Percentiles rank a stretch among this genome's conserved stretches.
Evolutionary conservation across 2,797 vertebrate genomes (phyloP).

Genomic region (Trematomus bernacchii): DNA sequence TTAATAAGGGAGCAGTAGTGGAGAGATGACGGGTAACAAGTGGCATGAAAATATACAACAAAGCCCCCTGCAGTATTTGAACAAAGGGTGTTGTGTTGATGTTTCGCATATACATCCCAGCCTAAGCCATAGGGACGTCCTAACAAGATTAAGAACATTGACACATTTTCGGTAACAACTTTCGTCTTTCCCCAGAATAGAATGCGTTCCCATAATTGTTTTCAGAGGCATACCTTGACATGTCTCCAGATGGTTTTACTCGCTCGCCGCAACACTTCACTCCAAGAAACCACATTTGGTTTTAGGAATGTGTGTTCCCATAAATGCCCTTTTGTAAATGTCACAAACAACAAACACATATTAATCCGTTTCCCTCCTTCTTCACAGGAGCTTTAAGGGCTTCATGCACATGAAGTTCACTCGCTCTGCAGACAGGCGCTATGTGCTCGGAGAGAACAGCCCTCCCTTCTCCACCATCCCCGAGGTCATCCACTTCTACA

Average conservation of each 20-base stretch:
- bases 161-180: background rate
- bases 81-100: too few relatives aligned
- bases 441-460: conserved; percentile 90
- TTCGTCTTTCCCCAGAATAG: background rate
- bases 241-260: background rate
- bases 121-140: too few relatives aligned
- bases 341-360: background rate
- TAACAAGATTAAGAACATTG: background rate
- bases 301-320: background rate
- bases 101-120: too few relatives aligned
- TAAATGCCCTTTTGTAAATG: background rate
- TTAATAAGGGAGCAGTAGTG: too few relatives aligned
- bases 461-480: conserved; percentile 89
- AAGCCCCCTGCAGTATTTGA: too few relatives aligned
- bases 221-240: background rate
- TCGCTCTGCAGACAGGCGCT: conserved; percentile 81
- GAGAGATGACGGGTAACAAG: too few relatives aligned
- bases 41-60: too few relatives aligned
- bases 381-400: conserved; percentile 90
- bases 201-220: background rate
- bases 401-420: conserved; percentile 94
- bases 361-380: background rate
- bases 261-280: too few relatives aligned
- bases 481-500: conserved; percentile 90
- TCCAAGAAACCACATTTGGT: background rate